Conservation (phyloP, 1,140 invertebrate genomes). For the Trachymyrmex cornetzi region DNA sequence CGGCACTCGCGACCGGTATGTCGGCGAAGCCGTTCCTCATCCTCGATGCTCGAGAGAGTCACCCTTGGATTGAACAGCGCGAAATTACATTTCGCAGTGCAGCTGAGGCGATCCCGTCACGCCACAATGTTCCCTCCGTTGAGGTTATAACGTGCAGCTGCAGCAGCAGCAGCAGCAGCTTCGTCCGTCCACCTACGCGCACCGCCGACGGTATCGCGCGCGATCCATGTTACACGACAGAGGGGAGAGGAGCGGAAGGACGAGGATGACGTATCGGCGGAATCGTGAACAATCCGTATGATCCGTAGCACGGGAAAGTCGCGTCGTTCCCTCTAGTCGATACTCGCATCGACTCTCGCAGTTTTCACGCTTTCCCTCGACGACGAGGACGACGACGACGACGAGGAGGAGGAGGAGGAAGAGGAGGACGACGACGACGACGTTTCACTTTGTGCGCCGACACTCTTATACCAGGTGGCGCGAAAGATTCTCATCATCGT, state of each 20-base stretch:
- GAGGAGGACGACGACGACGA: constrained; percentile 29
- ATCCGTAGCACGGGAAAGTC: constrained; percentile 54
- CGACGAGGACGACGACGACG: constrained; percentile 19
- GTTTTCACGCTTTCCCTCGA: constrained; percentile 74
- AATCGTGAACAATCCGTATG: background rate
- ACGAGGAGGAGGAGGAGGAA: background rate
- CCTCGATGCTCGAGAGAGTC: constrained; percentile 34
- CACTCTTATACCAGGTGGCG: constrained; percentile 70
- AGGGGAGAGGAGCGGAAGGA: background rate
- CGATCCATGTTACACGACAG: constrained; percentile 73
- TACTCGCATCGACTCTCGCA: constrained; percentile 31
- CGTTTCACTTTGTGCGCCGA: constrained; percentile 69
- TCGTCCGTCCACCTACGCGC: constrained; percentile 59
- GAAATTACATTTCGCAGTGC: constrained; percentile 68
- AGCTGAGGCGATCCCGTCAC: constrained; percentile 15
- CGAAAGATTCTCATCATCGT: constrained; percentile 66
- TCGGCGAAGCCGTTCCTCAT: constrained; percentile 75
- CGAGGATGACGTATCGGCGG: constrained; percentile 14
- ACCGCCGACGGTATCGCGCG: constrained; percentile 67
- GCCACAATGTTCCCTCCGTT: constrained; percentile 29
- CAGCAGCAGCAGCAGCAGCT: background rate
- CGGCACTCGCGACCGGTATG: constrained; percentile 72
- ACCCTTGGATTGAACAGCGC: background rate
- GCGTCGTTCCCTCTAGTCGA: constrained; percentile 12
- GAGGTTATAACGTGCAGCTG: constrained; percentile 68